Evolutionary conservation across 2,888 invertebrate species (phyloP).

Genomic region (Nesidiocoris tenuis): DNA sequence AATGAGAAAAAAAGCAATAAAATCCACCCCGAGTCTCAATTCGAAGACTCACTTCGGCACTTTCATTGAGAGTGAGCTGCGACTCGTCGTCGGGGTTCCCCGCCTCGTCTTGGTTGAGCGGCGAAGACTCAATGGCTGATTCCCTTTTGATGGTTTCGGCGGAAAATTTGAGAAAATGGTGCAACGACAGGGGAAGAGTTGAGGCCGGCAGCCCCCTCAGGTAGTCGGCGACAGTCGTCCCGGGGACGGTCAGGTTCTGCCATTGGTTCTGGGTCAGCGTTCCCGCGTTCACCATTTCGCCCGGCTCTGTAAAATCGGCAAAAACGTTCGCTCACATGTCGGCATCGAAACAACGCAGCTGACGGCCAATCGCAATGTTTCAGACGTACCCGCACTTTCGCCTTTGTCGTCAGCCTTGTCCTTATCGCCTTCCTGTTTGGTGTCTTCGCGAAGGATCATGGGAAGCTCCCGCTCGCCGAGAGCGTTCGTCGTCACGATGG

Average conservation of each 20-base stretch:
- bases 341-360: too few relatives aligned
- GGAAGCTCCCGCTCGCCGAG: conserved; percentile 47
- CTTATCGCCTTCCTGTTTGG: conserved; percentile 57
- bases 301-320: conserved; percentile 32
- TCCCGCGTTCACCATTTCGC: conserved; percentile 49
- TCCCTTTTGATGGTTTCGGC: conserved; percentile 61
- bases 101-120: conserved; percentile 51
- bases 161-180: conserved; percentile 66
- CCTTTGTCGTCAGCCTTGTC: conserved; percentile 52
- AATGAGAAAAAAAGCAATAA: too few relatives aligned
- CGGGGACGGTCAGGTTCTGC: conserved; percentile 58
- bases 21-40: neutral
- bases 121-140: conserved; percentile 57
- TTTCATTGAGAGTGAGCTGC: conserved; percentile 16
- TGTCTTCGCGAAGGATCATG: conserved; percentile 49
- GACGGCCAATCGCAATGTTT: too few relatives aligned
- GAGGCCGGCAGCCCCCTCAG: conserved; percentile 59
- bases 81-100: conserved; percentile 39
- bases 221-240: conserved; percentile 58
- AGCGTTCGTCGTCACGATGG: conserved; percentile 52
- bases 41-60: conserved; percentile 22
- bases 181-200: conserved; percentile 61
- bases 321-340: too few relatives aligned
- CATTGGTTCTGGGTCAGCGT: conserved; percentile 53
- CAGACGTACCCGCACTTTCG: conserved; percentile 16